Conservation (phyloP, 1,140 invertebrate species). For the Drosophila sp. region DNA sequence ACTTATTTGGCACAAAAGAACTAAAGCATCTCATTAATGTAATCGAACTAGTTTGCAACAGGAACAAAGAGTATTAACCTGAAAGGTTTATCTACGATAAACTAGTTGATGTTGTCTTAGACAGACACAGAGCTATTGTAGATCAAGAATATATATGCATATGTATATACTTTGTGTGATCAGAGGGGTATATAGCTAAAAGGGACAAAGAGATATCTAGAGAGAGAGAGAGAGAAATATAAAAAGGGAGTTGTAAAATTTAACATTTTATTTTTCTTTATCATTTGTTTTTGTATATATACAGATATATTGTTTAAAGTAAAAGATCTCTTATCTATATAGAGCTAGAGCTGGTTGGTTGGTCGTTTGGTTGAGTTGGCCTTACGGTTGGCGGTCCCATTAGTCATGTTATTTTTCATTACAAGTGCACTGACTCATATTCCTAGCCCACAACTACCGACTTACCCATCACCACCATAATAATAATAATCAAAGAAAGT, state of each 20-base stretch:
- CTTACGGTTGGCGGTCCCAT: not conserved
- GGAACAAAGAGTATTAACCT: too few relatives aligned
- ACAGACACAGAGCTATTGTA: too few relatives aligned
- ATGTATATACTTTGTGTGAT: not conserved
- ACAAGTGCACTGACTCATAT: conserved; percentile 22
- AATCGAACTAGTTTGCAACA: too few relatives aligned
- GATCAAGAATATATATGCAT: not conserved
- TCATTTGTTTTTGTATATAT: not conserved
- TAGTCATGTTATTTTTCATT: conserved; percentile 15
- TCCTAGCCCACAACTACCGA: conserved; percentile 6
- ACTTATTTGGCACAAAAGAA: too few relatives aligned
- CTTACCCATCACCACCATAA: conserved; percentile 14
- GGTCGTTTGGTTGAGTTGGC: conserved; percentile 9
- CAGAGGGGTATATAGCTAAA: not conserved
- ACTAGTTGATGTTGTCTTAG: too few relatives aligned
- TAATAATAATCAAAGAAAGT: conserved; percentile 18
- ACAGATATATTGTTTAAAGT: conserved; percentile 1
- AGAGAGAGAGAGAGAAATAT: too few relatives aligned
- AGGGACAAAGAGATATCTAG: not conserved
- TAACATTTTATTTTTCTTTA: not conserved
- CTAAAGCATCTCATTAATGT: too few relatives aligned
- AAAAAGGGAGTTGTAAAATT: not conserved
- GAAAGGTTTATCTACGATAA: too few relatives aligned
- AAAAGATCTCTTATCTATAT: conserved; percentile 19
- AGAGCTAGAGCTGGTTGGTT: conserved; percentile 7